Base-by-base conservation (phyloP, 2,797 vertebrate genomes). In the Scolopax bukidnonensis region DNA sequence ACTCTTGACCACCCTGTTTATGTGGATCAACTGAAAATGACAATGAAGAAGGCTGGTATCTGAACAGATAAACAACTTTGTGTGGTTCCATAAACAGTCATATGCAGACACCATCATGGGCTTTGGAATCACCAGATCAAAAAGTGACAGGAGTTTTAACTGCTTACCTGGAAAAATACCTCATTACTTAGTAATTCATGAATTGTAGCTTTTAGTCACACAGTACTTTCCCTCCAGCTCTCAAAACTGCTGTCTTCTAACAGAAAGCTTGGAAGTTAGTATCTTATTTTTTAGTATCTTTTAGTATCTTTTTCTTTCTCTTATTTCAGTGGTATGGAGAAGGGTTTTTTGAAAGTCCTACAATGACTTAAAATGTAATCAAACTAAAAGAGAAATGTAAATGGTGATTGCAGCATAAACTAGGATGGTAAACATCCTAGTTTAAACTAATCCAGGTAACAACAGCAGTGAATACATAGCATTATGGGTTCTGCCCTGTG, bases 61-160 rank as follows among this genome's bases (percentile, higher is more conserved):
- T 47, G 60, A 87, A 54, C 4, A 38, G 43, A 43, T 30, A 76
- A 65, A 65, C 36, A 83, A 30, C 7, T 7, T 45, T 27, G 24
- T 8, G 40, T 38, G 40, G 16, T 41, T 85, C 32, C 43, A 36
- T 7, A 25, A 71, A 19, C 18, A 47, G 25, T 63, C 54, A 67
- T 59, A 19, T 24, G 23, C 21, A 32, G 67, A 27, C 12, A 84
- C 25, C 54, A 59, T 17, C 2, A 4, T 48, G 61, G 61, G 30
- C 11, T 94, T 68, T 84, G 71, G 63, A 96, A 80, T 64, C 87
- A 91, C 33, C 73, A 63, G 54, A 30, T 54, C 16, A 21, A 41
- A 20, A 65, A 24, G 13, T 50, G 40, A 81, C 48, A 65, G 33
- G 6, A 54, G 16, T 19, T 75, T 85, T 41, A 88, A 86, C 61